phyloP scores from a whole-genome alignment of 2,113 vertebrate species.

The Scophthalmus maximus region DNA sequence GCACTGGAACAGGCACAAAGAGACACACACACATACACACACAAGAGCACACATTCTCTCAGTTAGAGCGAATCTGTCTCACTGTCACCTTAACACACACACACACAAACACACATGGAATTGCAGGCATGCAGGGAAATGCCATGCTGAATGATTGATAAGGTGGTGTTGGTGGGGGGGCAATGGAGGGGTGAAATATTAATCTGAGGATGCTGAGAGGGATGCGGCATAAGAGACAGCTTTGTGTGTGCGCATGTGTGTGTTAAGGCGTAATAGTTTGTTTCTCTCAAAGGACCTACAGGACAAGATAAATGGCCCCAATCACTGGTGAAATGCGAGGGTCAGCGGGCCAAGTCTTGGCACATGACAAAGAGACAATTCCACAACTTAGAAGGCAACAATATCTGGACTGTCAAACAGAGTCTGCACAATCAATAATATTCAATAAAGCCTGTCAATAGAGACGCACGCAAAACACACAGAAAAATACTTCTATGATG shows the following conservation, averaged over 20 bases:
- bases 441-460: slow-evolving; percentile 15
- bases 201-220: slow-evolving; percentile 79
- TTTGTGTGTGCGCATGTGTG: slow-evolving; percentile 41
- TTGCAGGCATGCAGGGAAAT: slow-evolving; percentile 71
- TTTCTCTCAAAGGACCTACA: slow-evolving; percentile 52
- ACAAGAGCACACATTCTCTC: slow-evolving; percentile 13
- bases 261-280: slow-evolving; percentile 56
- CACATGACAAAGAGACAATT: slow-evolving; percentile 26
- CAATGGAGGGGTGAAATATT: slow-evolving; percentile 80
- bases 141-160: slow-evolving; percentile 83
- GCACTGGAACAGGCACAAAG: slow-evolving; percentile 85
- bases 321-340: slow-evolving; percentile 34
- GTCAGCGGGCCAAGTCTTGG: slow-evolving; percentile 40
- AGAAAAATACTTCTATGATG: not conserved
- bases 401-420: not conserved
- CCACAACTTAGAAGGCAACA: slow-evolving; percentile 1
- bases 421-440: slow-evolving; percentile 32
- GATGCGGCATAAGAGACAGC: slow-evolving; percentile 62
- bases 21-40: slow-evolving; percentile 30
- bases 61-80: slow-evolving; percentile 48
- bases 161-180: slow-evolving; percentile 74
- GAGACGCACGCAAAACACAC: not conserved
- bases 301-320: slow-evolving; percentile 63
- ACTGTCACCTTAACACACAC: slow-evolving; percentile 22
- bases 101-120: slow-evolving; percentile 42